Evolutionary conservation across 2,888 invertebrate genomes (phyloP).

Genomic region (Tromatobia lineatoria): DNA sequence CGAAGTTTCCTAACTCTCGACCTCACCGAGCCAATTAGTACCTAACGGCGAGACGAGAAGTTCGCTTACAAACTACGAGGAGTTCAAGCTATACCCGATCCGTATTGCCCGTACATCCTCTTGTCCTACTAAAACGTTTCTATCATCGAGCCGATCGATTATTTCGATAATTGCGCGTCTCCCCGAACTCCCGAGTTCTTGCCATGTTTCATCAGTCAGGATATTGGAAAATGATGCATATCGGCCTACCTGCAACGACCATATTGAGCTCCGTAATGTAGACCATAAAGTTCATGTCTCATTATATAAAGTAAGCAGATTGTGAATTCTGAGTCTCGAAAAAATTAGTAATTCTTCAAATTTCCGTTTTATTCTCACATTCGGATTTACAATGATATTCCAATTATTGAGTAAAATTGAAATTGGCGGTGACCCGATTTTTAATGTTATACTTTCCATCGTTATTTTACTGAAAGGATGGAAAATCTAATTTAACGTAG

Average conservation of each 20-base stretch:
- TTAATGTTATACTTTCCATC: no score
- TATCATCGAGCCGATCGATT: conserved; percentile 29
- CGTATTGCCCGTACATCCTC: background rate
- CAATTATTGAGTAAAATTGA: no score
- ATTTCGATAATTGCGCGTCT: conserved; percentile 38
- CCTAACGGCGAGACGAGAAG: conserved; percentile 33
- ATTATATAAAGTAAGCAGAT: background rate
- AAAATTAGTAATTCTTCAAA: no score
- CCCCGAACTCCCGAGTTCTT: background rate
- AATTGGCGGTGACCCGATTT: no score
- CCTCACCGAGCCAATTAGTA: conserved; percentile 46
- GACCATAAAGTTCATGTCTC: background rate
- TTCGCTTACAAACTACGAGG: conserved; percentile 9
- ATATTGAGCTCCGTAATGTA: background rate
- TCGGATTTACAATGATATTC: no score
- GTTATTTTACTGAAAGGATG: no score
- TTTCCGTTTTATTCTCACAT: no score
- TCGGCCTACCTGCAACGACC: background rate
- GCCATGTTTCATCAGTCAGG: conserved; percentile 12
- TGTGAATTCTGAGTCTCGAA: background rate
- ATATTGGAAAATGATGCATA: conserved; percentile 22
- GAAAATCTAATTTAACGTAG: no score
- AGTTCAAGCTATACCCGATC: conserved; percentile 1
- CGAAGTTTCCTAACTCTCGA: conserved; percentile 47
- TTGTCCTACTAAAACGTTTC: conserved; percentile 5